These are phyloP conservation scores for Julus scandinavius DNA, from an alignment of 2,888 invertebrate species.

Conservation along the genomic window DNA sequence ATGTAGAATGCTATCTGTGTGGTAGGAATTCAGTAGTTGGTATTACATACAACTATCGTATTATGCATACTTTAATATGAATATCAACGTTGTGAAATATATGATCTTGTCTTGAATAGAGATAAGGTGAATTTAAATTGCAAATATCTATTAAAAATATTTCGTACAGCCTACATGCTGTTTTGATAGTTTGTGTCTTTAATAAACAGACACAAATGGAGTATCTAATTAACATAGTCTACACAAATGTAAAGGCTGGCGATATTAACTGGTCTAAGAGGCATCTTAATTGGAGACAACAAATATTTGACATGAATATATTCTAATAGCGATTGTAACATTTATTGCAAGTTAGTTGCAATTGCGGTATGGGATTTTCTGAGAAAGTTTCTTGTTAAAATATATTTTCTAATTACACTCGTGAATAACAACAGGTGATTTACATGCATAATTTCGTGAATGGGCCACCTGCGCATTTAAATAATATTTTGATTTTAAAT, in stretches of 20 bases:
- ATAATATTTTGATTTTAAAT: background rate
- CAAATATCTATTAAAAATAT: background rate
- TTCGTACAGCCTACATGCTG: constrained; percentile 3
- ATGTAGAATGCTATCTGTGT: background rate
- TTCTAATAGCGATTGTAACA: background rate
- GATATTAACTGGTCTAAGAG: background rate
- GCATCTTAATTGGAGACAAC: background rate
- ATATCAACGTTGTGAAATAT: background rate
- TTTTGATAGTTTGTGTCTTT: background rate
- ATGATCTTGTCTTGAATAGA: background rate
- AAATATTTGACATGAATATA: background rate
- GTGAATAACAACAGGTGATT: background rate
- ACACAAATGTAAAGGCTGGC: background rate
- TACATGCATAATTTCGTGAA: background rate
- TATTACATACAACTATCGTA: background rate
- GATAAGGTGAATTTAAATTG: constrained; percentile 21
- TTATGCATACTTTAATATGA: background rate
- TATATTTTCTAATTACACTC: background rate
- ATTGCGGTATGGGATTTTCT: background rate
- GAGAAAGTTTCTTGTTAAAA: background rate
- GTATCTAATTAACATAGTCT: constrained; percentile 32
- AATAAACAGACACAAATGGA: background rate
- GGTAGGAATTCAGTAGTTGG: background rate
- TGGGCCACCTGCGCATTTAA: background rate
- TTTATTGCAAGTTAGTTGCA: background rate